Conservation (phyloP, 2,888 invertebrate species). For the Archips crataeganus region DNA sequence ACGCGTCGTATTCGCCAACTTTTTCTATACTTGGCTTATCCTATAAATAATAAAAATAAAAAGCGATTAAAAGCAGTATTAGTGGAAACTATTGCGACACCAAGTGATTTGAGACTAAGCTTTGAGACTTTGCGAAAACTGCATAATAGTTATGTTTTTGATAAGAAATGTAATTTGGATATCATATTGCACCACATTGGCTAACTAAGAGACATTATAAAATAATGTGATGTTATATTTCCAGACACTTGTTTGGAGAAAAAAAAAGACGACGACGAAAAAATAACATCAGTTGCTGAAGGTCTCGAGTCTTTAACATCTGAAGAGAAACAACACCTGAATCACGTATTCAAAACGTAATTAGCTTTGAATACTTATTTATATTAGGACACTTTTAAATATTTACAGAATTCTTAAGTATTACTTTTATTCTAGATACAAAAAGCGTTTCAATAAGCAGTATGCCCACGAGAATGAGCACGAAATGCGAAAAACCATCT, state of each 20-base stretch:
- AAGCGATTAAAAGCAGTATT: too few relatives aligned
- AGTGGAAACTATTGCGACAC: too few relatives aligned
- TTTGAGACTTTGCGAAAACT: too few relatives aligned
- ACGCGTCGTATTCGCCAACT: too few relatives aligned
- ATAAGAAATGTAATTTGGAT: too few relatives aligned
- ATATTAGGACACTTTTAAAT: neutral
- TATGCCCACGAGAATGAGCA: constrained; percentile 58
- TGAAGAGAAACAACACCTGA: constrained; percentile 60
- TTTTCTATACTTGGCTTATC: too few relatives aligned
- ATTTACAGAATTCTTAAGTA: neutral
- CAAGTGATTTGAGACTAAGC: too few relatives aligned
- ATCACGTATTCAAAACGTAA: constrained; percentile 63
- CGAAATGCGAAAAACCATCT: constrained; percentile 53
- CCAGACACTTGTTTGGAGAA: constrained; percentile 14
- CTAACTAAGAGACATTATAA: too few relatives aligned
- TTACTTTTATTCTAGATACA: constrained; percentile 42
- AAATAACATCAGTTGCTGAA: neutral
- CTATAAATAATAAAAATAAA: too few relatives aligned
- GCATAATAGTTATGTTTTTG: too few relatives aligned
- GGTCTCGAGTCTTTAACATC: constrained; percentile 51
- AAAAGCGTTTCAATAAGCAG: constrained; percentile 46
- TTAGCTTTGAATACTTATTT: constrained; percentile 29
- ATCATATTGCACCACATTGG: too few relatives aligned
- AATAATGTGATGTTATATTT: neutral
- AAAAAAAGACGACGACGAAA: constrained; percentile 44